These are phyloP conservation scores for Hyphantria cunea DNA, from an alignment of 1,140 invertebrate species.

Conservation along the genomic window DNA sequence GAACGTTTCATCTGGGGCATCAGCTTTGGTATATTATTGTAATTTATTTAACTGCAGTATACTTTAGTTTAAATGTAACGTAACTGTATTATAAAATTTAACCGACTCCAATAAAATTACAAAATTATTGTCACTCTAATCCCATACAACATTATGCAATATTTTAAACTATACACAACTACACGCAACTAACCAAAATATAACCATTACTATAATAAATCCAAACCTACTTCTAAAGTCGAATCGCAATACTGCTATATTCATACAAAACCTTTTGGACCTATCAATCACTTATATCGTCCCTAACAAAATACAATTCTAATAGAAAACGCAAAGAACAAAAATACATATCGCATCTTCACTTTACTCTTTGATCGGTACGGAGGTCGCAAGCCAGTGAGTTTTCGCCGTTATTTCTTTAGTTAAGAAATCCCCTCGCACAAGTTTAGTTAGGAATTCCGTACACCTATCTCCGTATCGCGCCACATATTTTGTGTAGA, in stretches of 20 bases:
- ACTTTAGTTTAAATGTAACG: too few species aligned
- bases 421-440: conserved; percentile 58
- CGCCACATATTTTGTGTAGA: conserved; percentile 63
- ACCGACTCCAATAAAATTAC: too few species aligned
- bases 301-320: conserved; percentile 17
- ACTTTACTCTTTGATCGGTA: conserved; percentile 31
- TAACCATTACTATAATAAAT: too few species aligned
- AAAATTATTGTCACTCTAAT: too few species aligned
- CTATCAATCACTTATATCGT: conserved; percentile 14
- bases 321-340: conserved; percentile 10
- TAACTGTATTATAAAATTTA: too few species aligned
- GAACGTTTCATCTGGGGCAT: too few species aligned
- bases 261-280: neutral
- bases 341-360: conserved; percentile 30
- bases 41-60: too few species aligned
- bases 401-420: conserved; percentile 69
- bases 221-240: too few species aligned
- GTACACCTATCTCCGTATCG: conserved; percentile 66
- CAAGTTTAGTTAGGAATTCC: conserved; percentile 70
- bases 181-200: too few species aligned
- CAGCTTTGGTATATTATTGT: too few species aligned
- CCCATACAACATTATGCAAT: too few species aligned
- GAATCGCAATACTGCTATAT: neutral
- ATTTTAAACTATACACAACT: too few species aligned
- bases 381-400: conserved; percentile 51